Evolutionary conservation across 2,113 vertebrate species (phyloP).

Genomic region (Carassius auratus): DNA sequence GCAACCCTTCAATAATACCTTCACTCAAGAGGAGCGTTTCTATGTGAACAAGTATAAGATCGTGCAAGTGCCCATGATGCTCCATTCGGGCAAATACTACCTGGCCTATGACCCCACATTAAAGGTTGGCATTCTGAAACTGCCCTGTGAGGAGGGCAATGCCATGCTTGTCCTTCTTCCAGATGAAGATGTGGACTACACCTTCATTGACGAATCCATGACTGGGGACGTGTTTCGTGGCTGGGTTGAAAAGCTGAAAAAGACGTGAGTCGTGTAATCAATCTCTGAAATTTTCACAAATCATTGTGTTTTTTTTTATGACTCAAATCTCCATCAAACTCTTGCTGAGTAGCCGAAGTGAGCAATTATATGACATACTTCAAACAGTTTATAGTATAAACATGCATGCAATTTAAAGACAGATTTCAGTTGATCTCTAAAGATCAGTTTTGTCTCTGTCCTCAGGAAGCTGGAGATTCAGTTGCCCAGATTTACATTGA

Average conservation of each 20-base stretch:
- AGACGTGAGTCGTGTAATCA: constrained; percentile 66
- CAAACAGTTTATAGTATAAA: neutral
- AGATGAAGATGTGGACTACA: constrained; percentile 79
- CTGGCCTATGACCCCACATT: constrained; percentile 81
- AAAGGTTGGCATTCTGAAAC: constrained; percentile 80
- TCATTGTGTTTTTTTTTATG: neutral
- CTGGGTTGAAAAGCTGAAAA: constrained; percentile 83
- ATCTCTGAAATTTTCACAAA: constrained; percentile 11
- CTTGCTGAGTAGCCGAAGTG: neutral
- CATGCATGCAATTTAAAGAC: neutral
- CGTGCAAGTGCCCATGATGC: constrained; percentile 87
- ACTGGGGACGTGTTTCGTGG: constrained; percentile 76
- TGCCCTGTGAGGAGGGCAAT: constrained; percentile 80
- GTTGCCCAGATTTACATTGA: constrained; percentile 85
- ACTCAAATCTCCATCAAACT: constrained; percentile 15
- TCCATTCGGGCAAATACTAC: constrained; percentile 75
- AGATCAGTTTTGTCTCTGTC: constrained; percentile 1
- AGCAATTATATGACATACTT: neutral
- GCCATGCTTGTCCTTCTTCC: constrained; percentile 86
- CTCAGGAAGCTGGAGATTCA: constrained; percentile 85
- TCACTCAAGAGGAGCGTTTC: constrained; percentile 81
- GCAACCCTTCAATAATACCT: constrained; percentile 76
- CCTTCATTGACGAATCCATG: constrained; percentile 81
- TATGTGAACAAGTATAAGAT: constrained; percentile 82
- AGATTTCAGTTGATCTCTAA: neutral